Evolutionary conservation across 2,797 vertebrate genomes (phyloP).

Genomic region (Tarsius wallacei): DNA sequence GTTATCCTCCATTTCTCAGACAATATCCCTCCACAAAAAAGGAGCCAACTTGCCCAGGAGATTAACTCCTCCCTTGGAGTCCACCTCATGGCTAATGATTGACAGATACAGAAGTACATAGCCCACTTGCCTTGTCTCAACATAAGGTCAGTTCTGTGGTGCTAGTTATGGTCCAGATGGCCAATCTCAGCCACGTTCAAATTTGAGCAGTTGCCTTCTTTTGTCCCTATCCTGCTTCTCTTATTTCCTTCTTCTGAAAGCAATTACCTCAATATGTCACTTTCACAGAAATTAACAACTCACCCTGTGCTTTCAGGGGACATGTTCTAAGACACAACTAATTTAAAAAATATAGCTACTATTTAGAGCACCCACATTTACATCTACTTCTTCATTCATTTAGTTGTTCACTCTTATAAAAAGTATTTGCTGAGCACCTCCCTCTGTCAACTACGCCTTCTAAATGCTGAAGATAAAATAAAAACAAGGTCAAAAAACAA

Average conservation of each 20-base stretch:
- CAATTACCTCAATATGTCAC: too few relatives aligned
- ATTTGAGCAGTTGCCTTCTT: neutral
- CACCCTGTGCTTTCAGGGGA: neutral
- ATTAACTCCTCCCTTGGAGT: neutral
- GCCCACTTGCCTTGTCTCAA: neutral
- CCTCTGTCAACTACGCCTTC: neutral
- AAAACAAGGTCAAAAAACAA: neutral
- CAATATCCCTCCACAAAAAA: neutral
- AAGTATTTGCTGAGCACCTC: neutral
- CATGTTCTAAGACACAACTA: too few relatives aligned
- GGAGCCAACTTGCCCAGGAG: neutral
- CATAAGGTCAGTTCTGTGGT: neutral
- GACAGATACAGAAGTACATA: neutral
- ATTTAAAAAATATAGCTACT: too few relatives aligned
- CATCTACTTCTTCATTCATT: too few relatives aligned
- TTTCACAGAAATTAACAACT: neutral
- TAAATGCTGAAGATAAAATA: neutral
- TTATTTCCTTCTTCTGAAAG: neutral
- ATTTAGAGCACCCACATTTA: too few relatives aligned
- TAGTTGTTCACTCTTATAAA: neutral
- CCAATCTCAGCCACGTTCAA: neutral
- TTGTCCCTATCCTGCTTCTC: rapidly evolving
- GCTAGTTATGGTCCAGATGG: rapidly evolving
- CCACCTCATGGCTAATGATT: neutral
- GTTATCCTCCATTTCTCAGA: rapidly evolving